These are phyloP conservation scores for Coelogynopora nodosa DNA, from an alignment of 2,888 invertebrate species.

Conservation along the genomic window DNA sequence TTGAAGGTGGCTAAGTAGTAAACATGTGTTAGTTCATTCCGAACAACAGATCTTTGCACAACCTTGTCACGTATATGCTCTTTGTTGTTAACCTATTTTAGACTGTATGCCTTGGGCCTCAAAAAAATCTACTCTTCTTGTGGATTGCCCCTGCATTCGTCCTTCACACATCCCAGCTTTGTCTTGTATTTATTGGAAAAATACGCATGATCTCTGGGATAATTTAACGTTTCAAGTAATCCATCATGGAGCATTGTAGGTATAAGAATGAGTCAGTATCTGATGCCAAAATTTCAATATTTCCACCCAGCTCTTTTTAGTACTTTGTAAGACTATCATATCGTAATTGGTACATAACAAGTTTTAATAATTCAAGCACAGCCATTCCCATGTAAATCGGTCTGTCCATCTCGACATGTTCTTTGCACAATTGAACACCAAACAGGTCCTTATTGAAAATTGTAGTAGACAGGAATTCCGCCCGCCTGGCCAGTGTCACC, in stretches of 20 bases:
- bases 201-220: background rate
- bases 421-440: background rate
- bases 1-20: background rate
- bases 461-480: background rate
- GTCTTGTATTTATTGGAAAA: background rate
- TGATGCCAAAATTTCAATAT: background rate
- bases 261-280: background rate
- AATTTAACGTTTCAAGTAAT: background rate
- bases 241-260: background rate
- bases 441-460: background rate
- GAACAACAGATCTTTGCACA: background rate
- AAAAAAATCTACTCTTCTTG: background rate
- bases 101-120: background rate
- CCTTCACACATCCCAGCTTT: background rate
- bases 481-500: background rate
- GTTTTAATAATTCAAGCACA: background rate
- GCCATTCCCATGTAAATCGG: background rate
- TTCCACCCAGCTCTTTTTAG: background rate
- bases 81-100: background rate
- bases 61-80: background rate
- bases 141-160: background rate
- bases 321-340: background rate
- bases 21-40: background rate
- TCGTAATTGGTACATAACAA: background rate
- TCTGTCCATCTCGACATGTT: background rate